phyloP scores from a whole-genome alignment of 2,113 vertebrate genomes.

The Coptodon bakossiorum region DNA sequence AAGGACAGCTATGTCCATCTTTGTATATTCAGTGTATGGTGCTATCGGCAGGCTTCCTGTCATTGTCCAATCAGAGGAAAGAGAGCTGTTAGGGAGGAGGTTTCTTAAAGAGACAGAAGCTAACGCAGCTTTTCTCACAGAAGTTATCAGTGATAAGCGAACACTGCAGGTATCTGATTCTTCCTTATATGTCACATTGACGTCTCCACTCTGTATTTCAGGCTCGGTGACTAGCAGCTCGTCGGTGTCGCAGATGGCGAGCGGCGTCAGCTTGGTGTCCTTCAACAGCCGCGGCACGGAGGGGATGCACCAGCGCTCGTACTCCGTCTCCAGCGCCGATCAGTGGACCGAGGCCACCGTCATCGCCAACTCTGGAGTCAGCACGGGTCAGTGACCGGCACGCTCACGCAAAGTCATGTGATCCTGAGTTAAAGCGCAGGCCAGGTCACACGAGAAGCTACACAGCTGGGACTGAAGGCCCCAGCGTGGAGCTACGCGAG shows the following conservation, averaged over 20 bases:
- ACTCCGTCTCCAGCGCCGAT: conserved; percentile 96
- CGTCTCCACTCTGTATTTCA: conserved; percentile 29
- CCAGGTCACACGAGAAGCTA: background rate
- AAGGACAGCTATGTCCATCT: background rate
- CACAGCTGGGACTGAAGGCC: background rate
- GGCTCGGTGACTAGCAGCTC: conserved; percentile 86
- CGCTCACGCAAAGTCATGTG: background rate
- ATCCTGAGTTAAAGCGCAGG: background rate
- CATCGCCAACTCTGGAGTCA: conserved; percentile 95
- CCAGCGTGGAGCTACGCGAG: conserved; percentile 30
- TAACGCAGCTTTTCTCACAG: background rate
- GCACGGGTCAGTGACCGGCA: conserved; percentile 77
- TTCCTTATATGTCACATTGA: background rate
- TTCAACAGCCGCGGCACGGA: conserved; percentile 85
- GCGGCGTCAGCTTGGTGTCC: conserved; percentile 86
- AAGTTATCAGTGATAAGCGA: background rate
- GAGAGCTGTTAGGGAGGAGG: background rate
- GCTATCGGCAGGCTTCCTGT: background rate
- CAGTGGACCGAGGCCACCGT: conserved; percentile 96
- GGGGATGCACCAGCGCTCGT: conserved; percentile 94
- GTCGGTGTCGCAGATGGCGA: conserved; percentile 88
- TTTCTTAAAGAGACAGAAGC: background rate
- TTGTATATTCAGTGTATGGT: background rate
- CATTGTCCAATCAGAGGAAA: background rate
- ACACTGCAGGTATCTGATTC: background rate